Evolutionary conservation across 1,140 invertebrate species (phyloP), one percentile per base, ranked within the genome.

Genomic region (Andricus grossulariae): DNA sequence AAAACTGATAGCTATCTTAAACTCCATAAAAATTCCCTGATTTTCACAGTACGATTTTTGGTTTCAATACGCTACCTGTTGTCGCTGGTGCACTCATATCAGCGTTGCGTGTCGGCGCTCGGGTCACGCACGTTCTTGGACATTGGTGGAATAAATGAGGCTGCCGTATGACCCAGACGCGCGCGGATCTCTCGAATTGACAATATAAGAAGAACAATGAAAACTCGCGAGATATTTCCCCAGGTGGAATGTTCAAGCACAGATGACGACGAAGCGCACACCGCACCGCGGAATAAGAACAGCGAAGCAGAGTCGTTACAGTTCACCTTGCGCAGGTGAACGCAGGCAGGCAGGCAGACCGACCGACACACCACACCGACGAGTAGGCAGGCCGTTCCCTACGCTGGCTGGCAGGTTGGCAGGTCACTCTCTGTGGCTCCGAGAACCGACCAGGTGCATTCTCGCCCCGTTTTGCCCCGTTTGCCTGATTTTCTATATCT

Each of bases 391-490:
- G 83, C 85, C 81, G 83, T 77, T 85, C 80, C 81, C 84, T 81
- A 74, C 60, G 18, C 75, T 78, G 45, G 77, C 82, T 83, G 83
- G 85, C 87, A 87, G 84, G 83, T 87, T 83, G 86, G 87, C 87
- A 86, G 87, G 87, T 88, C 87, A 88, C 86, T 88, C 84, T 85
- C 84, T 85, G 83, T 82, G 82, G 82, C 82, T 83, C 73, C 73
- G 74, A 77, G 60, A 81, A 45, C 74, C 79, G 80, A 85, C 86
- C 87, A 88, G 86, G 86, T 88, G 87, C 86, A 87, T 86, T 87
- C 87, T 86, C 86, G 74, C 77, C 71, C 82, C 79, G 79, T 71
- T 79, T 79, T 74, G 77, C 76, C 81, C 78, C 80, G 83, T 83
- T 82, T 84, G 84, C 83, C 81, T 79, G 82, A 81, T 83, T 86